Evolutionary conservation across 2,113 vertebrate genomes (phyloP), one percentile per base, ranked within the genome.

Genomic region (Hippocampus comes): DNA sequence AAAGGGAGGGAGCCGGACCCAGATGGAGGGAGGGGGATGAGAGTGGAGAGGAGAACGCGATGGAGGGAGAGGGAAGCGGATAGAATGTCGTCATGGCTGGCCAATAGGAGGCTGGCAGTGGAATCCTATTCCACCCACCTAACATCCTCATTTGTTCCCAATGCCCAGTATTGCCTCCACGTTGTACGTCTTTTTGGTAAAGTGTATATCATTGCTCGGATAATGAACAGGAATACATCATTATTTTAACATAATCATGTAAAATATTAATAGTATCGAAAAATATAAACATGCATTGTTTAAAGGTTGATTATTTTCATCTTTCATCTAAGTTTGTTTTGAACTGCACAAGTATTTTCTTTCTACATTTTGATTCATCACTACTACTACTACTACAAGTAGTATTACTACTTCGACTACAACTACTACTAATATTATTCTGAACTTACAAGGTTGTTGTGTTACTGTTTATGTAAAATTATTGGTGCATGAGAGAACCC

Each of bases 1-100:
- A 72, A 82, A 90, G 92, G 89, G 81, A 91, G 84, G 82, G 82
- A 73, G 77, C 66, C 20, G 79, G 74, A 67, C 79, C 70, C 81
- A 86, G 75, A 86, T 70, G 84, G 79, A 84, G 83, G 86, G 87
- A 92, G 86, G 91, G 88, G 81, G 80, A 84, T 85, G 90, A 87
- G 89, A 92, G 89, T 68, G 70, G 86, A 87, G 92, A 92, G 91
- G 89, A 89, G 91, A 91, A 92, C 89, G 86, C 81, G 78, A 76
- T 70, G 92, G 88, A 88, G 85, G 85, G 86, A 55, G 53, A 78
- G 84, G 71, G 87, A 73, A 64, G 82, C 83, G 0, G 89, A 93
- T 94, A 95, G 88, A 93, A 98, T 98, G 97, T 88, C 82, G 96
- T 98, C 92, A 98, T 96, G 86, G 81, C 91, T 90, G 93, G 84